These are phyloP conservation scores for Aspidiotus rigidus DNA, from an alignment of 2,888 invertebrate species.

Conservation along the genomic window DNA sequence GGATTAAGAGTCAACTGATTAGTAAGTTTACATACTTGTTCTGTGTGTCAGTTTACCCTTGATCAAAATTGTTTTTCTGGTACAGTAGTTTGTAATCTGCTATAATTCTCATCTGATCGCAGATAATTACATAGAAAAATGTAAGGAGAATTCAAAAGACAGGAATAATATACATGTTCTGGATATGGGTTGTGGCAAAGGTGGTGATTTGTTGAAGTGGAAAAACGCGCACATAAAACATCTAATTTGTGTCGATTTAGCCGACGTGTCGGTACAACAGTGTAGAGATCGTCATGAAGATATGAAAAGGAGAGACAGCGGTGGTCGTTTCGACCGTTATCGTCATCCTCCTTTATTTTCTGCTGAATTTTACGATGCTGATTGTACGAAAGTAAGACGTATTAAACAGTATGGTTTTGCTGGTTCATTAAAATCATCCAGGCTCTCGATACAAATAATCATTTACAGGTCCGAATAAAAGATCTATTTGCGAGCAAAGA, in stretches of 20 bases:
- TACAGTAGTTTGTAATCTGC: neutral
- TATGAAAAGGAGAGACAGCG: constrained; percentile 38
- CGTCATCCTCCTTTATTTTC: constrained; percentile 48
- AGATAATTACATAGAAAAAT: constrained; percentile 16
- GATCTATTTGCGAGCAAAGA: constrained; percentile 69
- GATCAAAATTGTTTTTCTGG: neutral
- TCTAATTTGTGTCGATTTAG: constrained; percentile 86
- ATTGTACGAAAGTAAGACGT: constrained; percentile 66
- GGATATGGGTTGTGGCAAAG: constrained; percentile 97
- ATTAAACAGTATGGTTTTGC: too few species aligned
- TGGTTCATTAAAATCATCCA: too few species aligned
- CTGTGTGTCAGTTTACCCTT: constrained; percentile 18
- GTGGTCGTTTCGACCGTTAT: constrained; percentile 41
- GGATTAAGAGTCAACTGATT: constrained; percentile 94
- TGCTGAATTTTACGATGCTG: constrained; percentile 85
- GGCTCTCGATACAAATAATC: too few species aligned
- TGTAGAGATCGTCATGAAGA: constrained; percentile 75
- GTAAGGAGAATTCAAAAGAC: constrained; percentile 43
- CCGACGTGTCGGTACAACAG: constrained; percentile 82
- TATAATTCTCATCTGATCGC: constrained; percentile 18
- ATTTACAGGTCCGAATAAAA: constrained; percentile 50
- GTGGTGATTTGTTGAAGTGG: constrained; percentile 97
- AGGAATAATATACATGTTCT: constrained; percentile 54
- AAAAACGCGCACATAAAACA: constrained; percentile 61
- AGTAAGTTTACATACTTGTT: constrained; percentile 49